Conservation (phyloP, 2,888 invertebrate genomes). For the Gnatocerus cornutus region DNA sequence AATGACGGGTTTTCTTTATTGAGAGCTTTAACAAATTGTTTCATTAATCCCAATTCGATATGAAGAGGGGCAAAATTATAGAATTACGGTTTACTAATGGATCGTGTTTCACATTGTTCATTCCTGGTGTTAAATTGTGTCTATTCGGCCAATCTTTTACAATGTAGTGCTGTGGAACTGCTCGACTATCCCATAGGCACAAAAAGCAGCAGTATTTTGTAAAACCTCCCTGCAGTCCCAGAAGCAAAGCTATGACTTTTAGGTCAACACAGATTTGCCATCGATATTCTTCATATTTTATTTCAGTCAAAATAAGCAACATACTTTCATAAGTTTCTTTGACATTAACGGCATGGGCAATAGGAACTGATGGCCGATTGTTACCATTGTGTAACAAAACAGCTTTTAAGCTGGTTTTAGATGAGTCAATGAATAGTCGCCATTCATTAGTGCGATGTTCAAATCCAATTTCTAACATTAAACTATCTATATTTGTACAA, state of each 20-base stretch:
- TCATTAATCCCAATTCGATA: slow-evolving; percentile 52
- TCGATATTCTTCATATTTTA: slow-evolving; percentile 41
- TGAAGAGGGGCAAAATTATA: slow-evolving; percentile 50
- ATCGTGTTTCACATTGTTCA: slow-evolving; percentile 51
- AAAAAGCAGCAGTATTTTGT: slow-evolving; percentile 58
- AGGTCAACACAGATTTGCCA: slow-evolving; percentile 55
- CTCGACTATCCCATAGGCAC: slow-evolving; percentile 57
- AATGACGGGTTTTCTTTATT: slow-evolving; percentile 38
- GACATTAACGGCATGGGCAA: slow-evolving; percentile 59
- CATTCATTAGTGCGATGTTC: slow-evolving; percentile 39
- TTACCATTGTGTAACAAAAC: slow-evolving; percentile 59
- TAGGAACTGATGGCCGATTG: slow-evolving; percentile 58
- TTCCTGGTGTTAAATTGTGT: slow-evolving; percentile 49
- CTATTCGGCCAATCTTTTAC: slow-evolving; percentile 51
- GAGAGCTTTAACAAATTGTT: slow-evolving; percentile 50
- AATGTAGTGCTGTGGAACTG: slow-evolving; percentile 51
- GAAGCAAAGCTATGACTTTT: slow-evolving; percentile 60
- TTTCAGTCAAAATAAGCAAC: slow-evolving; percentile 55
- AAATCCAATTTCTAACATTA: slow-evolving; percentile 44
- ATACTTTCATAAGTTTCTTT: slow-evolving; percentile 62
- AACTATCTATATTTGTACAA: slow-evolving; percentile 44
- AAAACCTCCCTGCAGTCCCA: slow-evolving; percentile 58
- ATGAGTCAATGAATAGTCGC: slow-evolving; percentile 51
- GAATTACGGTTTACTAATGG: slow-evolving; percentile 46
- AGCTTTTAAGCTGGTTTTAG: slow-evolving; percentile 52